Evolutionary conservation across 2,113 vertebrate species (phyloP), one percentile per base, ranked within the genome.

Genomic region (Grammatotria lemairii): DNA sequence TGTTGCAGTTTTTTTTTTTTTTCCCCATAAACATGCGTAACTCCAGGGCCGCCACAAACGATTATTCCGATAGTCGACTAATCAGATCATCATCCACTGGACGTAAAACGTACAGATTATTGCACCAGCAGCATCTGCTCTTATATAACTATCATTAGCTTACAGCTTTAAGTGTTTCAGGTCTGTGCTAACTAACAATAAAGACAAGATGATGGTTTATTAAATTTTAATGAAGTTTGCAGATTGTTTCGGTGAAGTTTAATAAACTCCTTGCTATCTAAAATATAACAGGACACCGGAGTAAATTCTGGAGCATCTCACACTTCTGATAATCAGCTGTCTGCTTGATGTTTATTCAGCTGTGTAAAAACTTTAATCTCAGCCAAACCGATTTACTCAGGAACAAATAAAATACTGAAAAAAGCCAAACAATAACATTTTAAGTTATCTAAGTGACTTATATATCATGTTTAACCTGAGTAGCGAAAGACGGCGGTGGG

Each of bases 211-310:
- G 51, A 11, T 0, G 6, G 19, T 53, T 53, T 53, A 2, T 53
- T 53, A 11, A 0, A 21, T 21, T 2, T 53, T 21, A 53, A 21
- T 53, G 0, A 2, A 4, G 0, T 11, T 0, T 21, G 9, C n/a
- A 53, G 9, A 21, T 53, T 11, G n/a, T 6, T 53, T 53, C 0
- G 0, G 5, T 53, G 51, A 0, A 53, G 51, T 53, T 53, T 53
- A 53, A 11, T 21, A 11, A 11, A 53, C 51, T 6, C 47, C 7
- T 49, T 49, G 7, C 4, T 8, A 49, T 49, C 47, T 17, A 49
- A 17, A 49, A 17, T 8, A 49, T 49, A 49, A 49, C 47, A 49
- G 47, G 16, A 49, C 16, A 19, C 4, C 7, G 16, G 47, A 49
- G 47, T 17, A 17, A 8, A 53, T n/a, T 10, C 19, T 53, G 0